These are phyloP conservation scores for Oryctes rhinoceros DNA, from an alignment of 1,140 invertebrate genomes.

Conservation along the genomic window DNA sequence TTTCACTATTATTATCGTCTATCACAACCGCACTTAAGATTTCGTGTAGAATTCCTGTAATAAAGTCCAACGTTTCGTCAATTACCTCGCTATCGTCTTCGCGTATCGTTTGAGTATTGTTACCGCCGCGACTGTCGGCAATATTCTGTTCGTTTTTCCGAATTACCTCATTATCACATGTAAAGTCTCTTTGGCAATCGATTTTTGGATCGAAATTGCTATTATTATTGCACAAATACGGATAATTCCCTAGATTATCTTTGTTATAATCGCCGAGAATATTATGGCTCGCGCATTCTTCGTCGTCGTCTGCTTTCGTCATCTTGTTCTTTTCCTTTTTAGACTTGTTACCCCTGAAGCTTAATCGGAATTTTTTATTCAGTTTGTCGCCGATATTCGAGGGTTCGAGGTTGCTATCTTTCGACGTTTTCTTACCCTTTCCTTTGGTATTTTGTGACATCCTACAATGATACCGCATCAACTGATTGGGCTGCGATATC, in stretches of 20 bases:
- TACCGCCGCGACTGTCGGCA: not conserved
- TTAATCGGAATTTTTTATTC: conserved; percentile 12
- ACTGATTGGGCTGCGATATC: conserved; percentile 9
- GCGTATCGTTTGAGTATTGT: not conserved
- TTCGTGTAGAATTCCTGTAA: conserved; percentile 14
- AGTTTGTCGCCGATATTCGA: conserved; percentile 29
- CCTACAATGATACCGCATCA: conserved; percentile 10
- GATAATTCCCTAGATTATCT: not conserved
- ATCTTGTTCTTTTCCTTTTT: conserved; percentile 27
- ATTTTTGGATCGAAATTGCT: conserved; percentile 30
- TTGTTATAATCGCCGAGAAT: not conserved
- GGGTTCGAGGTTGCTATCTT: conserved; percentile 1
- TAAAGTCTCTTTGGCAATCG: conserved; percentile 28
- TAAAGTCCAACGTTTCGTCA: not conserved
- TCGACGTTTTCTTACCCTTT: not conserved
- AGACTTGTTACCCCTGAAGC: conserved; percentile 24
- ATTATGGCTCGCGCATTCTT: not conserved
- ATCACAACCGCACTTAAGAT: conserved; percentile 1
- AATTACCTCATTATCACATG: conserved; percentile 19
- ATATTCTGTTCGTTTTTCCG: conserved; percentile 20
- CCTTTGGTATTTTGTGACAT: conserved; percentile 24
- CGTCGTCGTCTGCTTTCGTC: conserved; percentile 23
- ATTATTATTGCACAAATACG: conserved; percentile 22
- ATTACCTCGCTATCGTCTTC: not conserved
- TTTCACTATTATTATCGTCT: conserved; percentile 14